These are phyloP conservation scores for Lasioglossum oenotherae DNA, from an alignment of 2,888 invertebrate genomes.

Conservation along the genomic window DNA sequence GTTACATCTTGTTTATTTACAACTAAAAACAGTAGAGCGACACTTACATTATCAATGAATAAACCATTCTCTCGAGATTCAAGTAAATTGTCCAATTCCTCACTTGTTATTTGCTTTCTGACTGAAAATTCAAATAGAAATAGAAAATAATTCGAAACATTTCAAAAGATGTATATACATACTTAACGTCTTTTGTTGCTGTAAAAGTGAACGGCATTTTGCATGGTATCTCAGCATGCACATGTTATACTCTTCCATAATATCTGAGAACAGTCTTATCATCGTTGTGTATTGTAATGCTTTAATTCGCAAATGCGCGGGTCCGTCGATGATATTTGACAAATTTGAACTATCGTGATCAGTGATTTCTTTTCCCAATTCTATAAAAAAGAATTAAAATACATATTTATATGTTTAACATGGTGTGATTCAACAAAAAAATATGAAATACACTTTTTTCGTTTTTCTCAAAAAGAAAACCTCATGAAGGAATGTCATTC, in stretches of 20 bases:
- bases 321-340: slow-evolving; percentile 71
- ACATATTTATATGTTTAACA: not conserved
- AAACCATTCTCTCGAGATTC: slow-evolving; percentile 84
- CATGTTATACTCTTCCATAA: slow-evolving; percentile 85
- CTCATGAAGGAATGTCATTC: not conserved
- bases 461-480: not conserved
- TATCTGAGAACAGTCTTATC: slow-evolving; percentile 85
- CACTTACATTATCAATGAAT: slow-evolving; percentile 86
- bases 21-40: slow-evolving; percentile 13
- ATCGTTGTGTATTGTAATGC: slow-evolving; percentile 85
- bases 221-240: slow-evolving; percentile 86
- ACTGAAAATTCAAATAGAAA: slow-evolving; percentile 70
- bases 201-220: slow-evolving; percentile 86
- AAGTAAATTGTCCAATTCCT: slow-evolving; percentile 83
- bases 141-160: slow-evolving; percentile 20
- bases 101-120: slow-evolving; percentile 78
- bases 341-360: slow-evolving; percentile 73
- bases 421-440: not conserved
- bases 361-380: slow-evolving; percentile 76
- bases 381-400: slow-evolving; percentile 64
- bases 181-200: slow-evolving; percentile 87
- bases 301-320: slow-evolving; percentile 84
- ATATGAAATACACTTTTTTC: not conserved
- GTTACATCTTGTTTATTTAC: slow-evolving; percentile 16
- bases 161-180: slow-evolving; percentile 65